Evolutionary conservation across 2,797 vertebrate species (phyloP).

Genomic region (Rhinichthys osculus): DNA sequence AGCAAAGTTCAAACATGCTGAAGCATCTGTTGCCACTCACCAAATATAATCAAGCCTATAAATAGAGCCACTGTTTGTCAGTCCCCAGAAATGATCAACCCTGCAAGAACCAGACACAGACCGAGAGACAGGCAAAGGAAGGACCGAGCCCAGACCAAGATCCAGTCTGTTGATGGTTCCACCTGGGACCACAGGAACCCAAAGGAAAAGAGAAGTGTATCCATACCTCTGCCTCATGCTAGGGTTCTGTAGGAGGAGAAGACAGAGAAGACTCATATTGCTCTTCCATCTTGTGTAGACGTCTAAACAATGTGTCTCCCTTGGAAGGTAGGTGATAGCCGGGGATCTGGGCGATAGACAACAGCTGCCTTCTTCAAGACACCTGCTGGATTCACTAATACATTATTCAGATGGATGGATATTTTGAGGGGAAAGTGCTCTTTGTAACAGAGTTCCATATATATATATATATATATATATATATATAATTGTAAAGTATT

Average conservation of each 20-base stretch:
- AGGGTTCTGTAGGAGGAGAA: constrained; percentile 35
- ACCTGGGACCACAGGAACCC: constrained; percentile 14
- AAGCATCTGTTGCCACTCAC: constrained; percentile 59
- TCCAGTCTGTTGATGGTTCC: constrained; percentile 19
- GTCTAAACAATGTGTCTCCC: constrained; percentile 60
- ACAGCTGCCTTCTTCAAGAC: constrained; percentile 14
- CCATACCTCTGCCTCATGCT: constrained; percentile 30
- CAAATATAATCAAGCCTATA: constrained; percentile 65
- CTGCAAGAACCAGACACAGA: constrained; percentile 27
- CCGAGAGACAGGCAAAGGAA: constrained; percentile 7
- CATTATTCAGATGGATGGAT: background rate
- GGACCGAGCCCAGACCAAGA: background rate
- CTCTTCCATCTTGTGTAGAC: constrained; percentile 11
- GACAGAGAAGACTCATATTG: constrained; percentile 32
- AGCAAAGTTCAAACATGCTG: constrained; percentile 57
- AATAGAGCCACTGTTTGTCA: constrained; percentile 63
- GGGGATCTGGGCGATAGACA: constrained; percentile 8
- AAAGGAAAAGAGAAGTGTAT: constrained; percentile 11
- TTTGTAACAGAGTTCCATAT: background rate
- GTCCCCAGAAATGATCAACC: constrained; percentile 53
- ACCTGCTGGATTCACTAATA: constrained; percentile 39
- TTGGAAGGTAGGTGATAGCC: constrained; percentile 54
- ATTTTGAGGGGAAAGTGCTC: background rate
- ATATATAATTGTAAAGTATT: background rate
- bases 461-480: background rate